phyloP scores from a whole-genome alignment of 2,888 invertebrate genomes.

The Drosophila rubida region DNA sequence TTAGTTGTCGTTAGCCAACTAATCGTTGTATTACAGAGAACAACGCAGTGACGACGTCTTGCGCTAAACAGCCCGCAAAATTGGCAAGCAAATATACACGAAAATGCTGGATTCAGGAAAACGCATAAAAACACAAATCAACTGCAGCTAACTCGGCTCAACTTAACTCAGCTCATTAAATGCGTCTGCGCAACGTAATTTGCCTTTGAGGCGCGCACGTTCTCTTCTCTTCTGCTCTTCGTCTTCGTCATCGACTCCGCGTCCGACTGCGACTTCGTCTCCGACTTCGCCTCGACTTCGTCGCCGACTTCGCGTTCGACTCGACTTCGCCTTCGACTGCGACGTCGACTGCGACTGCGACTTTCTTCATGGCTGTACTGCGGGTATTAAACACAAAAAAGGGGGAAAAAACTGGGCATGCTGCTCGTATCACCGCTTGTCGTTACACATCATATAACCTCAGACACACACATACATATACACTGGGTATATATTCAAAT shows the following conservation, averaged over 20 bases:
- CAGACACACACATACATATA: conserved; percentile 28
- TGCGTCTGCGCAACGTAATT: conserved; percentile 79
- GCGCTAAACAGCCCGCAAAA: conserved; percentile 24
- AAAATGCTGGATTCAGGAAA: conserved; percentile 43
- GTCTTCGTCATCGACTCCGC: too few relatives aligned
- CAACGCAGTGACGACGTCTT: background rate
- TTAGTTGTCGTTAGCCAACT: background rate
- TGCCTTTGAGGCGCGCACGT: conserved; percentile 71
- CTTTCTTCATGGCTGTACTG: conserved; percentile 33
- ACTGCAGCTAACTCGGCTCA: conserved; percentile 35
- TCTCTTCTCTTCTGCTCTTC: too few relatives aligned
- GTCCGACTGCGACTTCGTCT: background rate
- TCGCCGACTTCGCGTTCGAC: conserved; percentile 18
- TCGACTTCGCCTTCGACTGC: background rate
- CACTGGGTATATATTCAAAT: conserved; percentile 43
- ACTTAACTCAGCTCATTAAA: conserved; percentile 68
- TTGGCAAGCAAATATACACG: conserved; percentile 19
- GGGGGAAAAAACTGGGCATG: conserved; percentile 36
- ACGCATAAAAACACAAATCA: conserved; percentile 56
- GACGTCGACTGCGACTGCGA: conserved; percentile 1
- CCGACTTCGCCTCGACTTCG: conserved; percentile 30
- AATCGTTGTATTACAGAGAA: background rate
- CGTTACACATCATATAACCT: conserved; percentile 67
- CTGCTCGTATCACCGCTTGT: conserved; percentile 49
- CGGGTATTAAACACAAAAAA: background rate